phyloP scores from a whole-genome alignment of 2,888 invertebrate species.

The Ametastegia equiseti region DNA sequence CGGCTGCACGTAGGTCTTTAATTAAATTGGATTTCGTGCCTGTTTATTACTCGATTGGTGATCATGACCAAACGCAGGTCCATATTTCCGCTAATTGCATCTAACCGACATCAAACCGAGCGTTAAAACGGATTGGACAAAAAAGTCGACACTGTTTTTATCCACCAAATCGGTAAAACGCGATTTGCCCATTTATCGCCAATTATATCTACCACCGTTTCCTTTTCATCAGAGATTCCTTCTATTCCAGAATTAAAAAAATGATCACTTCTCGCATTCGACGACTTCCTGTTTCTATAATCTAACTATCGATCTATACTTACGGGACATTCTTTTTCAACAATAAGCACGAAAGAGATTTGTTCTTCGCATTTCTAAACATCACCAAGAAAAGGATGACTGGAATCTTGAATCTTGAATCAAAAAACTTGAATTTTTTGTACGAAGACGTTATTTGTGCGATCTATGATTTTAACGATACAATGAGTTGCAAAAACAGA shows the following conservation, averaged over 20 bases:
- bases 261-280: background rate
- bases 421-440: no score
- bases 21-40: constrained; percentile 33
- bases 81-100: constrained; percentile 43
- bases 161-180: background rate
- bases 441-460: no score
- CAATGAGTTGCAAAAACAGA: no score
- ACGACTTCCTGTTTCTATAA: background rate
- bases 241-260: background rate
- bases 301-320: background rate
- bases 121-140: background rate
- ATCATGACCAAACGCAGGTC: constrained; percentile 34
- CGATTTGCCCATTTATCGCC: background rate
- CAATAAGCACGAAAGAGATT: no score
- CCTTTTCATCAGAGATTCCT: background rate
- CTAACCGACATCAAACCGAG: background rate
- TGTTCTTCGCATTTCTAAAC: no score
- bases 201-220: background rate
- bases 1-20: constrained; percentile 23
- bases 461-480: no score
- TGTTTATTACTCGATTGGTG: constrained; percentile 1
- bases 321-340: no score
- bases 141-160: background rate
- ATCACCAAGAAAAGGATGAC: no score
- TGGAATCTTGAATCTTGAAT: no score